Conservation (phyloP, 2,797 vertebrate species). For the Cephalopachus bancanus region DNA sequence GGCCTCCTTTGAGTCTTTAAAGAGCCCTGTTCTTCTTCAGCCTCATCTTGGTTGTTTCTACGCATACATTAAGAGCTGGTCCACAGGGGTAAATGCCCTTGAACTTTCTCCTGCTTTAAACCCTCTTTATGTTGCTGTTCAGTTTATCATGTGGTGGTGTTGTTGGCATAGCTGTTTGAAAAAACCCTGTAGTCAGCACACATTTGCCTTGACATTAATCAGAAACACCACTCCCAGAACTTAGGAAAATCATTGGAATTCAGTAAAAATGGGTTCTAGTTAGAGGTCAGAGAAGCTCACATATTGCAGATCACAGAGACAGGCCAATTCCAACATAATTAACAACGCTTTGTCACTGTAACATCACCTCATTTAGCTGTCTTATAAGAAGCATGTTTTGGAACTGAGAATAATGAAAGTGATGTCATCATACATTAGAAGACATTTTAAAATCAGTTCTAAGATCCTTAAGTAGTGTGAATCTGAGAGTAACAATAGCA, state of each 20-base stretch:
- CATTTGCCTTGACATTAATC: not conserved
- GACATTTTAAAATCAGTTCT: not conserved
- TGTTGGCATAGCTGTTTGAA: not conserved
- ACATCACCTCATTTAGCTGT: not conserved
- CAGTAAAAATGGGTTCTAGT: not conserved
- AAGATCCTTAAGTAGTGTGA: not conserved
- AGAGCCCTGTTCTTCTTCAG: conserved; percentile 65
- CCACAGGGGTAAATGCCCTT: conserved; percentile 64
- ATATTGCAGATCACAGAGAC: not conserved
- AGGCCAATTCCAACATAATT: not conserved
- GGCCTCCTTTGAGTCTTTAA: conserved; percentile 75
- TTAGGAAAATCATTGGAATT: not conserved
- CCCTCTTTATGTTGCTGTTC: not conserved
- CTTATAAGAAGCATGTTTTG: not conserved
- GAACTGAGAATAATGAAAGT: not conserved
- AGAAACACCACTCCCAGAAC: not conserved
- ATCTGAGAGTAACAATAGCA: not conserved
- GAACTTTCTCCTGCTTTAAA: conserved; percentile 66
- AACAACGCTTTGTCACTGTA: not conserved
- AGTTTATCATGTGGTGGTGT: not conserved
- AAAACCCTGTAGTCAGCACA: not conserved
- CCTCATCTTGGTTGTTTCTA: conserved; percentile 71
- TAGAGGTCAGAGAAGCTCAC: not conserved
- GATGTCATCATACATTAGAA: not conserved
- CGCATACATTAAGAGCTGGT: conserved; percentile 69